Conservation (phyloP, 2,113 vertebrate species). For the Scophthalmus maximus region DNA sequence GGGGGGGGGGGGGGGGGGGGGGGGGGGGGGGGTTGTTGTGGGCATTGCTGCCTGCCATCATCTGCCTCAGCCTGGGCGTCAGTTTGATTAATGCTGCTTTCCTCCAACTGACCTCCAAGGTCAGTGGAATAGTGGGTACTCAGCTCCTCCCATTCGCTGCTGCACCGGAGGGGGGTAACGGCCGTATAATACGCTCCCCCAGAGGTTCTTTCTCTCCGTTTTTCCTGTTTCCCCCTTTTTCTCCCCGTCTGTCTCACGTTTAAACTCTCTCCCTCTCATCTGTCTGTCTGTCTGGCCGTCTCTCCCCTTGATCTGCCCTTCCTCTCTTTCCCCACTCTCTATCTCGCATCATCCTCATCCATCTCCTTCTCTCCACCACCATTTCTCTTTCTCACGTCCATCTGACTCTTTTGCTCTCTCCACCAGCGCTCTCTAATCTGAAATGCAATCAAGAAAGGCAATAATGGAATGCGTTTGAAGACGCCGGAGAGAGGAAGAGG, state of each 20-base stretch:
- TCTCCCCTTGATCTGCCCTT: slow-evolving; percentile 62
- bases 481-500: slow-evolving; percentile 34
- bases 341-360: slow-evolving; percentile 48
- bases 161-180: slow-evolving; percentile 63
- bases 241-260: slow-evolving; percentile 45
- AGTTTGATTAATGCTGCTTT: slow-evolving; percentile 82
- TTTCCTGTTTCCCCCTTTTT: slow-evolving; percentile 34
- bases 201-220: slow-evolving; percentile 55
- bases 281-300: slow-evolving; percentile 38
- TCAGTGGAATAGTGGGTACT: slow-evolving; percentile 78
- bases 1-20: background rate
- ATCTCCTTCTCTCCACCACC: slow-evolving; percentile 40
- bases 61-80: slow-evolving; percentile 67
- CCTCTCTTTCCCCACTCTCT: slow-evolving; percentile 20
- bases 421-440: slow-evolving; percentile 66
- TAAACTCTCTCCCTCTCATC: slow-evolving; percentile 33
- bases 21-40: slow-evolving; percentile 50
- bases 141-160: slow-evolving; percentile 55
- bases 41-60: slow-evolving; percentile 73
- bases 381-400: slow-evolving; percentile 37
- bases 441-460: slow-evolving; percentile 78
- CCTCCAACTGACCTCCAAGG: slow-evolving; percentile 80
- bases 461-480: slow-evolving; percentile 71
- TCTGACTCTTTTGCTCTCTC: slow-evolving; percentile 48
- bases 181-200: slow-evolving; percentile 71